Percentiles rank a stretch among this genome's conserved stretches.
Evolutionary conservation across 2,113 vertebrate genomes (phyloP).

Genomic region (Rhabdornis inornatus): DNA sequence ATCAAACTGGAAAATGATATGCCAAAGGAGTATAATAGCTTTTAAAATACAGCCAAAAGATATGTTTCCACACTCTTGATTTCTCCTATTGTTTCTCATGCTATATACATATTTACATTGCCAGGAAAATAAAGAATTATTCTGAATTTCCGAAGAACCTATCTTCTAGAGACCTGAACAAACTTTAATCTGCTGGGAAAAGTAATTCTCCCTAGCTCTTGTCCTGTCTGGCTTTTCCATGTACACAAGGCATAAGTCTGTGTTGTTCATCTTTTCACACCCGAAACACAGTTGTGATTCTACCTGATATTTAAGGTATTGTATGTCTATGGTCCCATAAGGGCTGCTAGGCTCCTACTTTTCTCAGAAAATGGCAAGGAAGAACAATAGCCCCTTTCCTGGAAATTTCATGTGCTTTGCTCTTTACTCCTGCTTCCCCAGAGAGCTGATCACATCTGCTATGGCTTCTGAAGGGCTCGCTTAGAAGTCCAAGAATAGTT

Average conservation of each 20-base stretch:
- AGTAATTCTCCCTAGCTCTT: background rate
- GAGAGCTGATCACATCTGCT: background rate
- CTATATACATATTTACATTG: background rate
- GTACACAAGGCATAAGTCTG: background rate
- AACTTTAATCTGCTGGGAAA: background rate
- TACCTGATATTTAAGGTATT: background rate
- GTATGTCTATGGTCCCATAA: accelerated
- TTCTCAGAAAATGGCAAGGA: background rate
- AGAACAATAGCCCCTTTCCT: background rate
- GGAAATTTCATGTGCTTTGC: background rate
- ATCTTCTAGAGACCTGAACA: background rate
- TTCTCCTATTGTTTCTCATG: background rate
- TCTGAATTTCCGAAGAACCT: background rate
- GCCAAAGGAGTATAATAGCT: background rate
- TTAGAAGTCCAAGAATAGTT: background rate
- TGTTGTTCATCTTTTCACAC: background rate
- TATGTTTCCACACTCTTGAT: background rate
- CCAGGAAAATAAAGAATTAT: background rate
- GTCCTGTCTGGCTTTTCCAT: background rate
- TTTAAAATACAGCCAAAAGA: background rate
- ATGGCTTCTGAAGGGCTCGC: background rate
- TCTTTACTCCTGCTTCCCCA: background rate
- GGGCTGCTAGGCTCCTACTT: background rate
- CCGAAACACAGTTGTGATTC: background rate
- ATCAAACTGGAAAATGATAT: background rate